phyloP scores from a whole-genome alignment of 2,113 vertebrate genomes.

The Microtus pennsylvanicus region DNA sequence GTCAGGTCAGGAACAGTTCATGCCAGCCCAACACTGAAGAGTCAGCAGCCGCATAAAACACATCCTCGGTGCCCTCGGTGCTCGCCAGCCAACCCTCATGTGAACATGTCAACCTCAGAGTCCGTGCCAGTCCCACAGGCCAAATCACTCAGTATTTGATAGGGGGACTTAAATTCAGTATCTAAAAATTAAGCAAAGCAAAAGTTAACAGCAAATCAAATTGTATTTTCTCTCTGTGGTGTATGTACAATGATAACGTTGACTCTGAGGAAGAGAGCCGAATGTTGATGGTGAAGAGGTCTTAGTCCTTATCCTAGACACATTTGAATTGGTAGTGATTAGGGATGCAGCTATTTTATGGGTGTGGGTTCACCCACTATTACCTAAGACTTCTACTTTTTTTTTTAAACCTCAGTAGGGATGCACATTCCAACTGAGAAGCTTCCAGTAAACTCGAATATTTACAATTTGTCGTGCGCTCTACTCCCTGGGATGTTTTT shows the following conservation, averaged over 20 bases:
- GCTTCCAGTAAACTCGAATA: background rate
- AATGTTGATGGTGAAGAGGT: background rate
- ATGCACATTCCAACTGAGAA: background rate
- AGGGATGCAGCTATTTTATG: slow-evolving; percentile 18
- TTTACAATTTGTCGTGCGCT: background rate
- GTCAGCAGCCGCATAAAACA: background rate
- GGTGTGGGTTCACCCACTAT: slow-evolving; percentile 12
- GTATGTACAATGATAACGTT: background rate
- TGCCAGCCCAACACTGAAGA: slow-evolving; percentile 2
- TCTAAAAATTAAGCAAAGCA: slow-evolving; percentile 32
- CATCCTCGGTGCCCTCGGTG: background rate
- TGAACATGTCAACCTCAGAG: background rate
- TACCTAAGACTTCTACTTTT: background rate
- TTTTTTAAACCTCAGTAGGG: background rate
- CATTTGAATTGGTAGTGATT: background rate
- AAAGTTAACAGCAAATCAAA: background rate
- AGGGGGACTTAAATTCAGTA: background rate
- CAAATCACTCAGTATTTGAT: slow-evolving; percentile 19
- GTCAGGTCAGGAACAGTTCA: background rate
- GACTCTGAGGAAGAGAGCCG: background rate
- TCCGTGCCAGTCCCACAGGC: background rate
- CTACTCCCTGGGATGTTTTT: slow-evolving; percentile 8
- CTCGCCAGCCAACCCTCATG: background rate
- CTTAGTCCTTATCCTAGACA: background rate
- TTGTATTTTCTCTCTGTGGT: background rate